phyloP scores from a whole-genome alignment of 2,113 vertebrate genomes.

The Epinephelus cyanopodus region DNA sequence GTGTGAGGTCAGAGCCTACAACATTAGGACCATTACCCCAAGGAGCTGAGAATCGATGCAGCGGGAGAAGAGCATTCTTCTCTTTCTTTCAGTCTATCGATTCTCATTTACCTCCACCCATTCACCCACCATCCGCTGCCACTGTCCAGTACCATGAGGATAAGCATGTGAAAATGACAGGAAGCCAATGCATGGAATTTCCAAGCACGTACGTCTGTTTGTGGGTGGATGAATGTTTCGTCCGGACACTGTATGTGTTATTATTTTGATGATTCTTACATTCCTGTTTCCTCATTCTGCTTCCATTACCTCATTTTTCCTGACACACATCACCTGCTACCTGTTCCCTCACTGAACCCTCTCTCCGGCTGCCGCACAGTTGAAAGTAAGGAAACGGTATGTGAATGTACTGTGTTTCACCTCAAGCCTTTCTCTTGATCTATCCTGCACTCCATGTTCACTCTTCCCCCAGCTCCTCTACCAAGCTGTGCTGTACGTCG shows the following conservation, averaged over 20 bases:
- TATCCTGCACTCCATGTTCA: conserved; percentile 17
- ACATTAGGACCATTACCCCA: conserved; percentile 73
- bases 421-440: conserved; percentile 57
- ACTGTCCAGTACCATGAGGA: conserved; percentile 31
- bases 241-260: neutral
- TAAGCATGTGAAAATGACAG: neutral
- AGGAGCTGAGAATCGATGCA: conserved; percentile 78
- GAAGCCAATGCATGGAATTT: conserved; percentile 16
- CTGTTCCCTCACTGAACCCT: conserved; percentile 17
- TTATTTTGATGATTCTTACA: conserved; percentile 23
- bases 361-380: conserved; percentile 24
- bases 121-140: conserved; percentile 55
- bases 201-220: neutral
- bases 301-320: conserved; percentile 11
- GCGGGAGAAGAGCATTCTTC: conserved; percentile 73
- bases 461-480: conserved; percentile 6
- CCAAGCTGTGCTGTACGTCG: neutral
- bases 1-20: conserved; percentile 71
- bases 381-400: conserved; percentile 39
- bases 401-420: conserved; percentile 42
- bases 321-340: conserved; percentile 7
- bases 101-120: conserved; percentile 83
- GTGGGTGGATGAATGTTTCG: conserved; percentile 5
- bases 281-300: conserved; percentile 1
- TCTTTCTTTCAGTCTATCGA: conserved; percentile 77